Conservation (phyloP, 2,113 vertebrate species). For the Gasterosteus aculeatus region DNA sequence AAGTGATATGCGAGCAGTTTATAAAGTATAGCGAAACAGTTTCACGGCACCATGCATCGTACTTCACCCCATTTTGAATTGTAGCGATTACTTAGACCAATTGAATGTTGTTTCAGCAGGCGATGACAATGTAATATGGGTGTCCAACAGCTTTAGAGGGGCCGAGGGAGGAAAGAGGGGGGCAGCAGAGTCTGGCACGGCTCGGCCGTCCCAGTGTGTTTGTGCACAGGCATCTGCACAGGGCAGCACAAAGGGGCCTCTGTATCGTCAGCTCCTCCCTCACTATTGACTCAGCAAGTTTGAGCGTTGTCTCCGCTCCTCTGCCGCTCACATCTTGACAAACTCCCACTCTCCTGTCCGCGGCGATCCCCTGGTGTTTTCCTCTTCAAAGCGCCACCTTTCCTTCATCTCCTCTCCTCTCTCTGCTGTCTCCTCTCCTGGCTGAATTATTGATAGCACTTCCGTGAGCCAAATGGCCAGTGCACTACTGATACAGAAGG, state of each 20-base stretch:
- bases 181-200: slow-evolving; percentile 69
- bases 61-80: not conserved
- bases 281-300: slow-evolving; percentile 72
- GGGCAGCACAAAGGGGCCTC: slow-evolving; percentile 70
- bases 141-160: slow-evolving; percentile 21
- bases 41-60: not conserved
- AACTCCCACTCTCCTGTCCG: slow-evolving; percentile 30
- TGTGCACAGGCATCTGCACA: slow-evolving; percentile 69
- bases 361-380: slow-evolving; percentile 29
- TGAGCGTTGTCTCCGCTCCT: slow-evolving; percentile 49
- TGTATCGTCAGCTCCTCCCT: slow-evolving; percentile 62
- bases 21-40: not conserved
- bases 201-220: slow-evolving; percentile 54
- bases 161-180: slow-evolving; percentile 25
- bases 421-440: slow-evolving; percentile 30
- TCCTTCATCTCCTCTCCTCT: slow-evolving; percentile 19
- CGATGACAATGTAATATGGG: not conserved
- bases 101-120: slow-evolving; percentile 4
- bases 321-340: slow-evolving; percentile 24
- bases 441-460: slow-evolving; percentile 75
- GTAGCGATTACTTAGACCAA: not conserved
- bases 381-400: slow-evolving; percentile 41
- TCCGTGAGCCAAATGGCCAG: slow-evolving; percentile 72
- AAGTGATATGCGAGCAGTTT: not conserved
- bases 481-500: slow-evolving; percentile 64